Conservation (phyloP, 2,797 vertebrate species). For the Alexandromys oeconomus region DNA sequence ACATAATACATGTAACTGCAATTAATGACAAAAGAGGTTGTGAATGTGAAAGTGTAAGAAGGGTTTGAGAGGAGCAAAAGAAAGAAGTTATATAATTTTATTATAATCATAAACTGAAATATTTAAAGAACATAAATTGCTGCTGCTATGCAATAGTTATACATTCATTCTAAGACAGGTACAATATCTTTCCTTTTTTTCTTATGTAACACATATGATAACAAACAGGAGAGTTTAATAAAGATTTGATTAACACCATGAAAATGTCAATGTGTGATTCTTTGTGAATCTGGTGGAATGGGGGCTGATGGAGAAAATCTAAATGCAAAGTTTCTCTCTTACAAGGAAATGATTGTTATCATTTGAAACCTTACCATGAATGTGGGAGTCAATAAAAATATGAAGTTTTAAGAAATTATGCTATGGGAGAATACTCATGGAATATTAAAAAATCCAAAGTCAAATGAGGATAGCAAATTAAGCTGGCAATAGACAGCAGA, state of each 20-base stretch:
- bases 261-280: not conserved
- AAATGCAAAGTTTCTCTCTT: not conserved
- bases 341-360: not conserved
- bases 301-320: not conserved
- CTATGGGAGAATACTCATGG: slow-evolving; percentile 46
- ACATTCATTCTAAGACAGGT: not conserved
- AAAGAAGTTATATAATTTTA: not conserved
- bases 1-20: not conserved
- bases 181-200: not conserved
- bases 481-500: not conserved
- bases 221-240: not conserved
- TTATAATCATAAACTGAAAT: not conserved
- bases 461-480: not conserved
- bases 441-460: slow-evolving; percentile 55
- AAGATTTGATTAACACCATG: not conserved
- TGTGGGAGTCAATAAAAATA: not conserved
- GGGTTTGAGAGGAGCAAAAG: not conserved
- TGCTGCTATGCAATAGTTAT: not conserved
- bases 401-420: not conserved
- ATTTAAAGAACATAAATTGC: not conserved
- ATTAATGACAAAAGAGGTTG: not conserved
- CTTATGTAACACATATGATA: not conserved
- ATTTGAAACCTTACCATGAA: not conserved
- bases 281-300: not conserved
- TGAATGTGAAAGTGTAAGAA: not conserved